These are phyloP conservation scores for Brachyrhaphis roseni DNA, from an alignment of 2,797 vertebrate species.

Conservation along the genomic window DNA sequence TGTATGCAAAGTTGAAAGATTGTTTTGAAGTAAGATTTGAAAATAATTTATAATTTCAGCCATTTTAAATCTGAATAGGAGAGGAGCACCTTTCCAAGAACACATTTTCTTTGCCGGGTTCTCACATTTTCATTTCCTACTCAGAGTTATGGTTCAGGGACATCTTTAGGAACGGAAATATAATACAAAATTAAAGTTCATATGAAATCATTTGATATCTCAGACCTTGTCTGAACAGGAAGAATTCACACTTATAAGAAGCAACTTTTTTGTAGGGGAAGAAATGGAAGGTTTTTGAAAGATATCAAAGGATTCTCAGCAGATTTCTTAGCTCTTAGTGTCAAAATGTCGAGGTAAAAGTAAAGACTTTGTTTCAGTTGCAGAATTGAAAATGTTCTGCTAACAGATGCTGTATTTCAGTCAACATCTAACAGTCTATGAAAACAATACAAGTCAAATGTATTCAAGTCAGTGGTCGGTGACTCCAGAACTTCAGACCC, in stretches of 20 bases:
- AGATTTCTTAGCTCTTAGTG: not conserved
- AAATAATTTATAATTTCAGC: not conserved
- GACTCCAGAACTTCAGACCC: not conserved
- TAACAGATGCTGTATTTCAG: too few relatives aligned
- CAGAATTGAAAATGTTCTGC: not conserved
- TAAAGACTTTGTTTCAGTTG: not conserved
- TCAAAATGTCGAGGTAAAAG: not conserved
- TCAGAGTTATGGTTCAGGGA: not conserved
- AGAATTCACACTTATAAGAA: not conserved
- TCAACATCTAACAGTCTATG: not conserved
- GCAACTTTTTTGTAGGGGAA: not conserved
- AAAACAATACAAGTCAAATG: not conserved
- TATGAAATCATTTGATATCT: not conserved
- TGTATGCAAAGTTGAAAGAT: not conserved
- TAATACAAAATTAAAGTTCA: not conserved
- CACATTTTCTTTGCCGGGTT: not conserved
- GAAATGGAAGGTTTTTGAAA: not conserved
- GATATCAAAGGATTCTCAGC: not conserved
- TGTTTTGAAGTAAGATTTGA: not conserved
- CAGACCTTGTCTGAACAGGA: not conserved
- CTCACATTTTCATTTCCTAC: not conserved
- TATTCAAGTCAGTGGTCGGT: not conserved
- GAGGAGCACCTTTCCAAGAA: not conserved
- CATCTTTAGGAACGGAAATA: not conserved
- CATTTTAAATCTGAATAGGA: not conserved